Conservation (phyloP, 2,797 vertebrate genomes). For the Loriculus beryllinus region DNA sequence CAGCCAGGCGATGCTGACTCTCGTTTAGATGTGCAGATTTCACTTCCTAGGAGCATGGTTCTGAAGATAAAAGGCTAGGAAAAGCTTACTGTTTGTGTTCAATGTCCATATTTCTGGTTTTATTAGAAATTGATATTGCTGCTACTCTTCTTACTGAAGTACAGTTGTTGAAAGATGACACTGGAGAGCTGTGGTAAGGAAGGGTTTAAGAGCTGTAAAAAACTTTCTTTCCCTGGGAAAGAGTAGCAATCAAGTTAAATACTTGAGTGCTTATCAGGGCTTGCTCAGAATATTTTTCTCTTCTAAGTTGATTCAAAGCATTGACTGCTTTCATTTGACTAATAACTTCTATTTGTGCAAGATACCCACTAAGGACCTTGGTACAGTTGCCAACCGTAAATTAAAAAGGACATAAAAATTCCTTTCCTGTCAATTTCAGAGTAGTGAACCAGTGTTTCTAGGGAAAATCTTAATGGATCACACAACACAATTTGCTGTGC, state of each 20-base stretch:
- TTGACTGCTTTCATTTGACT: not conserved
- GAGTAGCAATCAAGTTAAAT: not conserved
- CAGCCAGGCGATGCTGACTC: not conserved
- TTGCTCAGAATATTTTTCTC: not conserved
- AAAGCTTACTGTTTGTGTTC: not conserved
- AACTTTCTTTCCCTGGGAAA: not conserved
- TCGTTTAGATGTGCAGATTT: accelerated
- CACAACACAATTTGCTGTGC: accelerated
- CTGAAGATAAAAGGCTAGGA: not conserved
- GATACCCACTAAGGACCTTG: not conserved
- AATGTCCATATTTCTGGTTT: not conserved
- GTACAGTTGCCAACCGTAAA: not conserved
- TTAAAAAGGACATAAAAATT: not conserved
- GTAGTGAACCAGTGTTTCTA: not conserved
- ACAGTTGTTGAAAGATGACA: not conserved
- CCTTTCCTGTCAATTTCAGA: not conserved
- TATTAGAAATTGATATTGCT: not conserved
- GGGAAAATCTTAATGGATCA: not conserved
- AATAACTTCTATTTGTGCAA: not conserved
- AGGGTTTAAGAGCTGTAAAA: not conserved
- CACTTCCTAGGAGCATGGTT: not conserved
- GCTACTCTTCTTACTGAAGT: not conserved
- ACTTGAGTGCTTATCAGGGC: not conserved
- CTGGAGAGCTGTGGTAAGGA: not conserved
- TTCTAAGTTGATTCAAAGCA: not conserved